These are phyloP conservation scores for Mormyrus iriodes DNA, from an alignment of 2,113 vertebrate species.

Conservation along the genomic window DNA sequence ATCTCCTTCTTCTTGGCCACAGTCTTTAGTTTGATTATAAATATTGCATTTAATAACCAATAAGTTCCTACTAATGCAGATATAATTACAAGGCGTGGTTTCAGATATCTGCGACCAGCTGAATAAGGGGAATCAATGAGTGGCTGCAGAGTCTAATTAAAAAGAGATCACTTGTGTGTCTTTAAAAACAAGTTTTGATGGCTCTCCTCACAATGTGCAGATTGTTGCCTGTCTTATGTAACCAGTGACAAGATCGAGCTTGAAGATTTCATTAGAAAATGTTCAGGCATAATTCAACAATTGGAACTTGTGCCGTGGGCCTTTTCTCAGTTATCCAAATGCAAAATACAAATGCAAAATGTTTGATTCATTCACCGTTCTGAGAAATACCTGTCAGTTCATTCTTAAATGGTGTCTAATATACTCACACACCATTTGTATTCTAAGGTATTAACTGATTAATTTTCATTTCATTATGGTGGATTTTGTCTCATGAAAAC, in stretches of 20 bases:
- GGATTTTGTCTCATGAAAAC: neutral
- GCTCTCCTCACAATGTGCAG: neutral
- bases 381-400: neutral
- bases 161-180: neutral
- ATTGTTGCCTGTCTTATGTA: neutral
- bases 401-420: neutral
- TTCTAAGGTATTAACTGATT: conserved; percentile 16
- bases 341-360: neutral
- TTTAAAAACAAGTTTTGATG: neutral
- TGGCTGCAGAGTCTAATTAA: neutral
- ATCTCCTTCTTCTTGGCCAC: neutral
- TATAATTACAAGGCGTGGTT: conserved; percentile 3
- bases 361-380: neutral
- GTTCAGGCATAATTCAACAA: neutral
- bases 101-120: neutral
- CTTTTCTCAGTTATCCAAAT: neutral
- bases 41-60: conserved; percentile 1
- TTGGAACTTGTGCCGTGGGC: neutral
- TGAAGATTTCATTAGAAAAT: neutral
- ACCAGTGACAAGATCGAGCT: neutral
- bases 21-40: neutral
- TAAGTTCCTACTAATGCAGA: neutral
- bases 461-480: conserved; percentile 9
- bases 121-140: neutral
- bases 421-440: neutral